Base-by-base conservation (phyloP, 2,113 vertebrate genomes). In the Capra hircus region DNA sequence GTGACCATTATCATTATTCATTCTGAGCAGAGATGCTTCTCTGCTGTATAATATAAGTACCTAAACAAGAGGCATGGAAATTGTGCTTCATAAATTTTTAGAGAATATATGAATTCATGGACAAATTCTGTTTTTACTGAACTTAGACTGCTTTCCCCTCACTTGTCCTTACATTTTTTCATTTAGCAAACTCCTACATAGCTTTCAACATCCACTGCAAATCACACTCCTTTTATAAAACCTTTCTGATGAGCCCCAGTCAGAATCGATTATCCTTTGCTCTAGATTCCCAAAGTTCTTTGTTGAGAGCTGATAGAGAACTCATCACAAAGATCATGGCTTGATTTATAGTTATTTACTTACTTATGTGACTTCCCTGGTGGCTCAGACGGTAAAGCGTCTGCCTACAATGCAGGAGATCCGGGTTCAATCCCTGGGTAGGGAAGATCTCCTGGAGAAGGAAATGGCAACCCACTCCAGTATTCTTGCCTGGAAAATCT, bases 271-370 rank as follows among this genome's bases (percentile, higher is more conserved):
- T 27, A 94, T 36, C 64, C 7, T 23, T 96, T 62, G 36, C 13
- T 60, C 77, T 88, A 36, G 81, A 53, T 88, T 77, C 43, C 15
- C 64, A 86, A 83, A 95, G 50, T 10, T 57, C 67, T 64, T 95
- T 91, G 3, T 53, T 90, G 59, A 67, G 71, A 90, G 62, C 5
- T 36, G 3, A 95, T 45, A 85, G 7, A 43, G 45, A 96, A 93
- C 4, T n/a, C 71, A 92, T 57, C 25, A 77, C 52, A 90, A 86
- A 60, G 64, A 36, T 90, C 23, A 62, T 82, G 25, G 55, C 10
- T 78, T 90, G n/a, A 95, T 91, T 59, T 89, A 93, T 40, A 92
- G 33, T 17, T 88, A 91, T 81, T 94, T 92, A 74, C 48, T 86
- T 89, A 84, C 30, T 67, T 85, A 88, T 60, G 23, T 84, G 19